phyloP scores from a whole-genome alignment of 1,140 invertebrate genomes.

The Drosophila navojoa region DNA sequence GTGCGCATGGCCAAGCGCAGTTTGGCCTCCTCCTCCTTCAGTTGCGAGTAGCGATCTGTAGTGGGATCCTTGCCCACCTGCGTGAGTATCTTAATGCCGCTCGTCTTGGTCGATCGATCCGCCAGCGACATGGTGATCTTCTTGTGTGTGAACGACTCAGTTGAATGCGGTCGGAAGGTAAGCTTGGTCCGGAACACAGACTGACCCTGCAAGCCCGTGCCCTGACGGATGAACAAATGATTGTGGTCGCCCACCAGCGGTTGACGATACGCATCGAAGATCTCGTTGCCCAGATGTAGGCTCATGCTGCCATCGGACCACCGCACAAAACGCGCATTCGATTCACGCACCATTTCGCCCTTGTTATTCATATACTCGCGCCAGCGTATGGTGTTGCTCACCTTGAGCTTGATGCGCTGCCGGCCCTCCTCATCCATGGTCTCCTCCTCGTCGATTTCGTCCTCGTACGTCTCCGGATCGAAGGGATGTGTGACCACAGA shows the following conservation, averaged over 20 bases:
- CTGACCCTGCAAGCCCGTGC: conserved; percentile 98
- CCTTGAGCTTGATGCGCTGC: conserved; percentile 95
- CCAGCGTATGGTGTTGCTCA: conserved; percentile 99
- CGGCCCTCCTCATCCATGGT: conserved; percentile 98
- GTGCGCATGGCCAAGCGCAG: conserved; percentile 92
- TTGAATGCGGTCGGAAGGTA: conserved; percentile 98
- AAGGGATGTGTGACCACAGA: conserved; percentile 97
- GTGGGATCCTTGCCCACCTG: conserved; percentile 97
- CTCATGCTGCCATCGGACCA: conserved; percentile 99
- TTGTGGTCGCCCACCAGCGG: conserved; percentile 95
- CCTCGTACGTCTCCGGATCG: conserved; percentile 97
- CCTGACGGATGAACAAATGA: conserved; percentile 98
- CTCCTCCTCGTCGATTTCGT: conserved; percentile 99
- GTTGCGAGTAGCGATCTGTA: conserved; percentile 93
- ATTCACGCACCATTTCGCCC: conserved; percentile 93
- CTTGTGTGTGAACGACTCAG: conserved; percentile 98
- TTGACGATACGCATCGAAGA: conserved; percentile 98
- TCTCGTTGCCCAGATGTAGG: conserved; percentile 97
- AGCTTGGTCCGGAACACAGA: conserved; percentile 98
- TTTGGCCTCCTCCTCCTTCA: conserved; percentile 98
- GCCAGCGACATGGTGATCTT: conserved; percentile 99
- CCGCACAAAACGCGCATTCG: conserved; percentile 96
- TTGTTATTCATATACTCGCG: conserved; percentile 93
- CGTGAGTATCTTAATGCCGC: conserved; percentile 98
- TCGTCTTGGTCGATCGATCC: conserved; percentile 97